Evolutionary conservation across 2,113 vertebrate species (phyloP).

Genomic region (Jaculus jaculus): DNA sequence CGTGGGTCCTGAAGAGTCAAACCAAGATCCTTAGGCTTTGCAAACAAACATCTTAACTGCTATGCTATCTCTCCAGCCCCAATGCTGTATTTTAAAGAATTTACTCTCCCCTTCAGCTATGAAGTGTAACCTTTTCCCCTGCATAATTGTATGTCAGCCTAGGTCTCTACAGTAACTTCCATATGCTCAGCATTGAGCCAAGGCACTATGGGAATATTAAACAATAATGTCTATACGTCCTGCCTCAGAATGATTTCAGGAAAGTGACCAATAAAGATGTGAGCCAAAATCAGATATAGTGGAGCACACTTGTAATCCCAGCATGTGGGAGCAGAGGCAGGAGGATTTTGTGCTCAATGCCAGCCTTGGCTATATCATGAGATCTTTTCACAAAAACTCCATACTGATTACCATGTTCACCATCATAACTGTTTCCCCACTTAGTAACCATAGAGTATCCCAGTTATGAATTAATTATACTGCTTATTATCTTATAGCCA

Average conservation of each 20-base stretch:
- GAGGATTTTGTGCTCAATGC: too few relatives aligned
- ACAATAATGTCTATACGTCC: not conserved
- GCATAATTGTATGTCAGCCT: not conserved
- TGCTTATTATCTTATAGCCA: not conserved
- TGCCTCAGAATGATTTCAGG: not conserved
- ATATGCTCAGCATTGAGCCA: not conserved
- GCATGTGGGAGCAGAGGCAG: too few relatives aligned
- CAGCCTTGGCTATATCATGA: too few relatives aligned
- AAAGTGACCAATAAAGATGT: not conserved
- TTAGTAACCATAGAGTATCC: not conserved
- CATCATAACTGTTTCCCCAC: not conserved
- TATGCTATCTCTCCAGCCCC: too few relatives aligned
- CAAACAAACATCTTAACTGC: too few relatives aligned
- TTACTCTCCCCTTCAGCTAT: not conserved
- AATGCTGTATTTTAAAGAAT: not conserved
- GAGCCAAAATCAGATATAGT: not conserved
- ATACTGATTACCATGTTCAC: not conserved
- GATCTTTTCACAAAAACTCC: too few relatives aligned
- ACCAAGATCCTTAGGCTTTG: too few relatives aligned
- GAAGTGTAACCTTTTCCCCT: rapidly evolving
- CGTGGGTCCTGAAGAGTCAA: too few relatives aligned
- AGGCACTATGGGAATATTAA: not conserved
- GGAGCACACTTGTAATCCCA: too few relatives aligned
- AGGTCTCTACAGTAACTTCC: not conserved
- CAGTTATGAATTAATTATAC: not conserved